Conservation (phyloP, 2,797 vertebrate genomes). For the Iguana delicatissima region DNA sequence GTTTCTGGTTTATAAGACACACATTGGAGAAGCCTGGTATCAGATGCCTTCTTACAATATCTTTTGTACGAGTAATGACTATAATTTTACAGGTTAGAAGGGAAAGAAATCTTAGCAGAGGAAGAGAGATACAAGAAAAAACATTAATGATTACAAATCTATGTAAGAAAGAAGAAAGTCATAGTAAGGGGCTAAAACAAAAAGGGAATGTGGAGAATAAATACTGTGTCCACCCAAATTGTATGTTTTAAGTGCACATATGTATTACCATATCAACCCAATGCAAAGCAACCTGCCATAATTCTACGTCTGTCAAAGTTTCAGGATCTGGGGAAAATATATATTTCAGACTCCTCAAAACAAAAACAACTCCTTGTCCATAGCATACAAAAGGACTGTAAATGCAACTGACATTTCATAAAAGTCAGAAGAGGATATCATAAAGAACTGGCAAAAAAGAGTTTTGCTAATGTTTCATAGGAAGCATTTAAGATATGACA, state of each 20-base stretch:
- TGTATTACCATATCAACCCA: background rate
- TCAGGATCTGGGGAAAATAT: background rate
- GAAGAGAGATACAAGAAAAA: slow-evolving; percentile 11
- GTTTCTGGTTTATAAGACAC: slow-evolving; percentile 65
- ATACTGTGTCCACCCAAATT: background rate
- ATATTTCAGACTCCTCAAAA: background rate
- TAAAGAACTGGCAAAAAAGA: slow-evolving; percentile 1
- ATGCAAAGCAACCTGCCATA: background rate
- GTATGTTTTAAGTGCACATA: slow-evolving; percentile 20
- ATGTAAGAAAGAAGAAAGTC: slow-evolving; percentile 3
- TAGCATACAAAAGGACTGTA: background rate
- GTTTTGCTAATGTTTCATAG: background rate
- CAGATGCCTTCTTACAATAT: slow-evolving; percentile 54
- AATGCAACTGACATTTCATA: background rate
- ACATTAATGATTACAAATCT: slow-evolving; percentile 56
- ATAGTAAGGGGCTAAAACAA: slow-evolving; percentile 8
- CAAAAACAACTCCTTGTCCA: background rate
- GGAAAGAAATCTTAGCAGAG: slow-evolving; percentile 17
- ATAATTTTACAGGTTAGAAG: slow-evolving; percentile 55
- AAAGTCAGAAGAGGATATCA: background rate
- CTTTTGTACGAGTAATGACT: slow-evolving; percentile 65
- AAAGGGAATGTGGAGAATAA: rapidly evolving
- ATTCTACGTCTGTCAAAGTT: background rate
- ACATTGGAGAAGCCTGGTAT: slow-evolving; percentile 63
- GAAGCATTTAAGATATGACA: background rate